Evolutionary conservation across 2,888 invertebrate genomes (phyloP).

Genomic region (Cryptosula pallasiana): DNA sequence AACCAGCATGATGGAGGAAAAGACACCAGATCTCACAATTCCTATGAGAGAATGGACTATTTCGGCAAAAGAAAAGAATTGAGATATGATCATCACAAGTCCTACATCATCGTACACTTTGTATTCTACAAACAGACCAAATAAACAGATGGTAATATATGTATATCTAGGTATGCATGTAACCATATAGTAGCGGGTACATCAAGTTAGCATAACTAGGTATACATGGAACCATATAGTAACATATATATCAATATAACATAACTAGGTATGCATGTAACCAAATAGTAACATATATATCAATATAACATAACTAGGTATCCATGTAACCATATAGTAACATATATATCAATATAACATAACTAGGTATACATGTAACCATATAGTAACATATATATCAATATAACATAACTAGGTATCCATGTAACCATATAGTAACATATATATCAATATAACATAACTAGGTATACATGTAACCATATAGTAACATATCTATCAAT

Average conservation of each 20-base stretch:
- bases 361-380: constrained; percentile 54
- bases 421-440: not conserved
- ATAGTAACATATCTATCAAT: too few species aligned
- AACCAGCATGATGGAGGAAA: too few species aligned
- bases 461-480: constrained; percentile 4
- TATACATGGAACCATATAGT: too few species aligned
- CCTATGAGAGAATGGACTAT: constrained; percentile 83
- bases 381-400: too few species aligned
- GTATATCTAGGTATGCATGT: constrained; percentile 1
- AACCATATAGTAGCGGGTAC: too few species aligned
- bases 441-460: not conserved
- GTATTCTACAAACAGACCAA: constrained; percentile 25
- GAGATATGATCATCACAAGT: constrained; percentile 58
- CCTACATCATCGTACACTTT: constrained; percentile 42
- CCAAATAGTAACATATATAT: not conserved
- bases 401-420: too few species aligned
- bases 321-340: constrained; percentile 16
- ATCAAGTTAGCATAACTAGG: too few species aligned
- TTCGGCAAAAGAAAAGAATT: constrained; percentile 77
- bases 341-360: too few species aligned
- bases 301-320: not conserved
- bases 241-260: too few species aligned
- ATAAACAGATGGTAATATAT: not conserved
- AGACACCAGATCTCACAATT: constrained; percentile 68
- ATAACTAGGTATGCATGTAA: not conserved